phyloP scores from a whole-genome alignment of 1,140 invertebrate species.

The Danaus plexippus region DNA sequence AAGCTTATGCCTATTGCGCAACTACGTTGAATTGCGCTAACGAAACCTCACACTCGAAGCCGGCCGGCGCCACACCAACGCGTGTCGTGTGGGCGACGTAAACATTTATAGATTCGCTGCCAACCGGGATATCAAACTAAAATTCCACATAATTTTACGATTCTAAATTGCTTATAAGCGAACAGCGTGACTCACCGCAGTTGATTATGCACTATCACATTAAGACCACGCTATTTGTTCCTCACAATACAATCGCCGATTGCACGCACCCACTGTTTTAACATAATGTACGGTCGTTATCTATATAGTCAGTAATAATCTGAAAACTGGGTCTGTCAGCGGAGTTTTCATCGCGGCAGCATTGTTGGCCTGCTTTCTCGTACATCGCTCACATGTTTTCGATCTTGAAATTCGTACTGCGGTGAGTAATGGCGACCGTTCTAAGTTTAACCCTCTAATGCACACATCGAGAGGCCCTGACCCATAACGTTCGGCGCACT shows the following conservation, averaged over 20 bases:
- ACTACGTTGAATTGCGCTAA: slow-evolving; percentile 29
- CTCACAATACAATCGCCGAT: slow-evolving; percentile 4
- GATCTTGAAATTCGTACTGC: slow-evolving; percentile 21
- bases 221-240: slow-evolving; percentile 8
- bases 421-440: slow-evolving; percentile 39
- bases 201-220: slow-evolving; percentile 20
- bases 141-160: slow-evolving; percentile 17
- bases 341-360: slow-evolving; percentile 9
- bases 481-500: slow-evolving; percentile 43
- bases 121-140: slow-evolving; percentile 17
- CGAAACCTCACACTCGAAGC: slow-evolving; percentile 18
- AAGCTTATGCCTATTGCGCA: slow-evolving; percentile 33
- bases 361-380: slow-evolving; percentile 10
- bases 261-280: slow-evolving; percentile 12
- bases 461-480: slow-evolving; percentile 56
- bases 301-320: slow-evolving; percentile 11
- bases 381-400: slow-evolving; percentile 23
- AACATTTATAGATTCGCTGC: slow-evolving; percentile 37
- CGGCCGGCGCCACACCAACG: slow-evolving; percentile 39
- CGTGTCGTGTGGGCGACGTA: slow-evolving; percentile 34
- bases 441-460: slow-evolving; percentile 53
- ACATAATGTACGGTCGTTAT: slow-evolving; percentile 7
- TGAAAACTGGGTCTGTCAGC: slow-evolving; percentile 8
- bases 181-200: slow-evolving; percentile 39
- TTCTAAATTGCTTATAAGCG: slow-evolving; percentile 7